Evolutionary conservation across 2,888 invertebrate species (phyloP).

Genomic region (Diarsia mendica): DNA sequence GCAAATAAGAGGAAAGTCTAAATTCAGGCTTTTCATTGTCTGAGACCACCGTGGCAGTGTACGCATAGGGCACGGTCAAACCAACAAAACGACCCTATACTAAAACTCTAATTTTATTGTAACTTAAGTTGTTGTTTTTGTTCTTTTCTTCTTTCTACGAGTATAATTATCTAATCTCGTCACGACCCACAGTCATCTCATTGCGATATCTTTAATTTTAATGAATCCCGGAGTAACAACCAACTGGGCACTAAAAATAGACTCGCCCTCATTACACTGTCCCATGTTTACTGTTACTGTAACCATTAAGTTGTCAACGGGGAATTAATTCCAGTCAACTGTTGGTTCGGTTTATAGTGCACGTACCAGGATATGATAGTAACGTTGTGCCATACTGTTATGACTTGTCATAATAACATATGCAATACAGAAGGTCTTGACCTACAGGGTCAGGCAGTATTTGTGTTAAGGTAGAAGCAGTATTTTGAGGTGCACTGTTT

Average conservation of each 20-base stretch:
- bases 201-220: neutral
- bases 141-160: too few relatives aligned
- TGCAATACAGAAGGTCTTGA: too few relatives aligned
- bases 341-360: conserved; percentile 21
- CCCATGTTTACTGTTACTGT: conserved; percentile 11
- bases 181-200: neutral
- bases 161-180: neutral
- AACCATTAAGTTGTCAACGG: conserved; percentile 13
- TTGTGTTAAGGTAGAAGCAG: too few relatives aligned
- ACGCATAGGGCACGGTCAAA: too few relatives aligned
- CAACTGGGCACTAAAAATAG: neutral
- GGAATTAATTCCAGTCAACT: conserved; percentile 22
- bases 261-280: neutral
- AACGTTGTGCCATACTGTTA: conserved; percentile 14
- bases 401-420: neutral
- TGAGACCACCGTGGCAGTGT: too few relatives aligned
- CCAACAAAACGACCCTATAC: neutral
- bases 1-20: neutral
- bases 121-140: neutral
- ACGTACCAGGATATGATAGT: conserved; percentile 25
- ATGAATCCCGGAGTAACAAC: neutral
- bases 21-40: too few relatives aligned
- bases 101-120: neutral
- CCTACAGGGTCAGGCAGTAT: too few relatives aligned
- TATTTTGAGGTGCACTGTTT: too few relatives aligned